Base-by-base conservation (phyloP, 37 sponge, comb jelly and placozoan species). In the Mnemiopsis leidyi region DNA sequence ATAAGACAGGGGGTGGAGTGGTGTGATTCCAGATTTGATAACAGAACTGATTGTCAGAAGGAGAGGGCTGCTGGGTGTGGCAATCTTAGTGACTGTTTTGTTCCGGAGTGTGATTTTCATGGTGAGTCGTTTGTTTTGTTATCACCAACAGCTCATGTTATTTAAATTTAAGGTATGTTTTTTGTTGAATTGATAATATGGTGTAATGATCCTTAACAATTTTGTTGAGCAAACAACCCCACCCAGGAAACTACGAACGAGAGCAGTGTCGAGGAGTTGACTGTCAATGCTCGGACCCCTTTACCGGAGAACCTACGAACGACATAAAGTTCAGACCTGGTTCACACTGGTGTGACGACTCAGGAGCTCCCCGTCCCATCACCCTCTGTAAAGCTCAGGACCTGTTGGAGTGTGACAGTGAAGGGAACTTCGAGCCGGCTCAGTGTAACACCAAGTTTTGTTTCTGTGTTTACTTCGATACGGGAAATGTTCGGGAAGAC, bases 361-460 rank as follows among this genome's bases (percentile, higher is more conserved):
- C 24, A 21, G 90, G 90, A 3, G 35, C 61, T 13, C 90, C 61
- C 0, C 40, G 90, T 13, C 38, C 5, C 21, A 85, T 85, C 38
- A 85, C 90, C 24, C 48, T 37, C 29, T 85, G 90, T 25, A 85
- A 85, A 25, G 26, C 40, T 28, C 90, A 85, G 90, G 26, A 7
- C 61, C 25, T 40, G 24, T 37, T 85, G 29, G 61, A 23, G 61
- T 85, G 90, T 25, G 90, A 85, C 61, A 37, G 2, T 7, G 29
- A 40, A 29, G 90, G 90, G 20, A 18, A 85, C 29, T 85, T 85
- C 90, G 38, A 85, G 36, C 61, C 90, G 48, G 36, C 90, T 39
- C 90, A 85, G 61, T 85, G 90, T 25, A 85, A 85, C 61, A 37
- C 90, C 39, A 21, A 38, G 61, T 85, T 85, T 61, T 85, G 90